These are phyloP conservation scores for Drosophila erecta DNA, from an alignment of 1,140 invertebrate species.

Conservation along the genomic window DNA sequence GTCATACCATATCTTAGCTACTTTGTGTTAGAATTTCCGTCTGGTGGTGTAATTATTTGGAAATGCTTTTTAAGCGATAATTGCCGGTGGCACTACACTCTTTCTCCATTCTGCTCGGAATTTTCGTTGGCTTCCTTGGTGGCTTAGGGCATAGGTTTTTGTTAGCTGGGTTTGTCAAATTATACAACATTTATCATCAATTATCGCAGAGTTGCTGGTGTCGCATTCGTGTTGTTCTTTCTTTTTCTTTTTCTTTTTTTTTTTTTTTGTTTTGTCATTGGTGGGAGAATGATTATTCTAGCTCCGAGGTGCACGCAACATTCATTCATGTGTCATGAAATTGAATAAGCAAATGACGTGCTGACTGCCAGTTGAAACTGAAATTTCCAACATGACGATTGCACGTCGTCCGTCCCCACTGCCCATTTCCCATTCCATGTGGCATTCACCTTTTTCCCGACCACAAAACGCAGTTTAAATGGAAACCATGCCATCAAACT, in stretches of 20 bases:
- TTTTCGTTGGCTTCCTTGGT: conserved; percentile 2
- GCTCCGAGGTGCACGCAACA: conserved; percentile 66
- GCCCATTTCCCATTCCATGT: conserved; percentile 49
- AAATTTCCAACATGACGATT: conserved; percentile 47
- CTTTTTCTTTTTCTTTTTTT: background rate
- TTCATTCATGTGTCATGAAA: conserved; percentile 75
- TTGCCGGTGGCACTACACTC: conserved; percentile 67
- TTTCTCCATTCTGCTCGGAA: background rate
- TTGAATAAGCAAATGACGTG: conserved; percentile 83
- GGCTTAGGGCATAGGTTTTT: conserved; percentile 36
- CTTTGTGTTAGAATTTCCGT: conserved; percentile 38
- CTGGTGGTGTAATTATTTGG: conserved; percentile 71
- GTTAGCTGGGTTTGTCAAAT: conserved; percentile 71
- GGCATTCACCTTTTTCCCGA: conserved; percentile 56
- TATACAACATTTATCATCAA: conserved; percentile 83
- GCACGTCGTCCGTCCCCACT: conserved; percentile 19
- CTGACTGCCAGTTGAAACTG: conserved; percentile 77
- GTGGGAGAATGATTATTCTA: conserved; percentile 71
- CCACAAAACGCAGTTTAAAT: conserved; percentile 80
- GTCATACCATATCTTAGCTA: conserved; percentile 14
- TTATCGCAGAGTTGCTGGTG: conserved; percentile 70
- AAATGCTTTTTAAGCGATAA: conserved; percentile 82
- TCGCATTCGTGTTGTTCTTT: conserved; percentile 14
- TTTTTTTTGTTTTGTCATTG: conserved; percentile 4
- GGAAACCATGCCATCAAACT: conserved; percentile 20